A percentile compares a stretch with the other conserved stretches of the same genome.
Evolutionary conservation across 1,140 invertebrate species (phyloP).

Genomic region (Prorops nasuta): DNA sequence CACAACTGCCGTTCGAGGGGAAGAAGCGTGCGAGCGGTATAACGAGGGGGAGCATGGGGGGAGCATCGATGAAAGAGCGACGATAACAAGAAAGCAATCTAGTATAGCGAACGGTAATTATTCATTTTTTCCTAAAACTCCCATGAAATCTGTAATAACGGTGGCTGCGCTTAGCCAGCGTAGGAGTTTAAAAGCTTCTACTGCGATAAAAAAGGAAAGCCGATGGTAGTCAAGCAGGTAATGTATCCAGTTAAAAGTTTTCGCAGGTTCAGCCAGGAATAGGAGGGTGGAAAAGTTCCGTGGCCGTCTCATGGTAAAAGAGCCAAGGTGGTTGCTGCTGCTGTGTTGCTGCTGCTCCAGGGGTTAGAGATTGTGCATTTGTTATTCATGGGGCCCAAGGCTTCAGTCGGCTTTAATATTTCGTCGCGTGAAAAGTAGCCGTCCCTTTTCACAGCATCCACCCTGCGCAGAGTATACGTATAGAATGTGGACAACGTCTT

Average conservation of each 20-base stretch:
- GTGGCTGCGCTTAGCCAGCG: conserved; percentile 25
- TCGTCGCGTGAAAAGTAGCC: conserved; percentile 33
- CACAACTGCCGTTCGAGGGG: too few relatives aligned
- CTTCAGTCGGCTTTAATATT: conserved; percentile 44
- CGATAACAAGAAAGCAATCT: too few relatives aligned
- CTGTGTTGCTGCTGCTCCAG: conserved; percentile 22
- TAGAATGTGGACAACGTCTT: too few relatives aligned
- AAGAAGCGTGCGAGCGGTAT: too few relatives aligned
- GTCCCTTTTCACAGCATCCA: conserved; percentile 15
- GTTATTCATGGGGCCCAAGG: conserved; percentile 48
- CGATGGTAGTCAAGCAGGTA: conserved; percentile 45
- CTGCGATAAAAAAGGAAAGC: conserved; percentile 22
- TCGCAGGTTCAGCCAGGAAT: conserved; percentile 25
- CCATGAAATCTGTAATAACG: conserved; percentile 43
- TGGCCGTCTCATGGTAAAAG: conserved; percentile 8
- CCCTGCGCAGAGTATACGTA: too few relatives aligned
- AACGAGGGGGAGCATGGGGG: too few relatives aligned
- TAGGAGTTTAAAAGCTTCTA: conserved; percentile 40
- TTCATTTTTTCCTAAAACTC: conserved; percentile 28
- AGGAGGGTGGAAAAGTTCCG: conserved; percentile 34
- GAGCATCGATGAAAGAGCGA: too few relatives aligned
- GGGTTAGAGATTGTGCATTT: conserved; percentile 49
- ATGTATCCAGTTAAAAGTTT: conserved; percentile 54
- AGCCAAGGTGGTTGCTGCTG: conserved; percentile 19
- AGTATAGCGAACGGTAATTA: conserved; percentile 20